Evolutionary conservation across 2,113 vertebrate species (phyloP), one percentile per base, ranked within the genome.

Genomic region (Eudyptes chrysolophus): DNA sequence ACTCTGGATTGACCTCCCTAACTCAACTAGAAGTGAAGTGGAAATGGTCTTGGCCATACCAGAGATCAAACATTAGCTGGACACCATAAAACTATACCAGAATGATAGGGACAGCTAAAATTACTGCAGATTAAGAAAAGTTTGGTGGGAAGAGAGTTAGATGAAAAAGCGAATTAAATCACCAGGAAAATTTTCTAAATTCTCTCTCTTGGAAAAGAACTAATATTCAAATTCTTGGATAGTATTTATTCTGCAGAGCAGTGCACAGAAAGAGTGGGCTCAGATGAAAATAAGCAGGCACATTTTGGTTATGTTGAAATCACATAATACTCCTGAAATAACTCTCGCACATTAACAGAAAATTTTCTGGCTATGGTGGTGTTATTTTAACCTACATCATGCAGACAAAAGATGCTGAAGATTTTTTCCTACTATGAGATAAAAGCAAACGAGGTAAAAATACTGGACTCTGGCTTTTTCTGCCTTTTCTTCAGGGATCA

Each of bases 331-430:
- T 92, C 83, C 54, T 77, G 72, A 90, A 95, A 93, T 78, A 92
- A 91, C 68, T 84, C 49, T 92, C 78, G 61, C 58, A 87, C 27
- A 62, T 65, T 83, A 78, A 84, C 36, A 93, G 51, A 94, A 96
- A 94, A 34, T 34, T 68, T 89, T 51, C 57, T 68, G 76, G 61
- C 62, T 80, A 51, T 30, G n/a, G 17, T 61, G 55, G 40, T 94
- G 58, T 85, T 92, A 87, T 86, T 94, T 94, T 93, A 96, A 78
- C 61, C 76, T 44, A 61, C 21, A 80, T 34, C 38, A 60, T 13
- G 12, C 21, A 71, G 18, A 68, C 18, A 77, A 70, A 71, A 78
- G 72, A 60, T 38, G 13, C 7, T 74, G 72, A 80, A 77, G 36
- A 22, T 25, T 57, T 93, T 71, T 65, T 71, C 74, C 64, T 81